Evolutionary conservation across 2,797 vertebrate genomes (phyloP).

Genomic region (Alcedo atthis): DNA sequence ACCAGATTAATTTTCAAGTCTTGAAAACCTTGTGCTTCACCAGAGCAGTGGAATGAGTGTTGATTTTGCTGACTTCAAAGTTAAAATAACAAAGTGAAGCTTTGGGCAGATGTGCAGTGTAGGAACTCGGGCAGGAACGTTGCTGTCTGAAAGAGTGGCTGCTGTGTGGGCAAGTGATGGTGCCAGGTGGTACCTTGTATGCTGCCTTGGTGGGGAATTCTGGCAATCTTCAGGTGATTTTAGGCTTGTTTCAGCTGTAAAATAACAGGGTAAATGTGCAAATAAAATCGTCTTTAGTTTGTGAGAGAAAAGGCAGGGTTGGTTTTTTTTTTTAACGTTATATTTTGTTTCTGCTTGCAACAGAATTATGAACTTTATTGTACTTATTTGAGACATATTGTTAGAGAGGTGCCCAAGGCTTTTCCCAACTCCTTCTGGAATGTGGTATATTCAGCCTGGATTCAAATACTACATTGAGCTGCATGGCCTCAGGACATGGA

Average conservation of each 20-base stretch:
- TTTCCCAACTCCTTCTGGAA: background rate
- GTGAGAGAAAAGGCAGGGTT: background rate
- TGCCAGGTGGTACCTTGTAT: background rate
- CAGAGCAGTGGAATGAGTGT: background rate
- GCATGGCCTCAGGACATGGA: background rate
- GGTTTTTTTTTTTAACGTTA: background rate
- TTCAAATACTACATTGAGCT: background rate
- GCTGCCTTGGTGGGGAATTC: background rate
- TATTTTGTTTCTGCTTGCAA: background rate
- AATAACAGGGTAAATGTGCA: background rate
- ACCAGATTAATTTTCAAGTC: background rate
- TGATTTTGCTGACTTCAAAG: background rate
- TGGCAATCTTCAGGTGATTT: fast-evolving
- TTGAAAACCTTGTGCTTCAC: background rate
- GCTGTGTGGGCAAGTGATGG: no score
- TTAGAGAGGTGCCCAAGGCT: background rate
- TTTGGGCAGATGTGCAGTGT: background rate
- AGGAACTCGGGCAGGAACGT: background rate
- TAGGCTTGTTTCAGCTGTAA: background rate
- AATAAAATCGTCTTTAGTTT: background rate
- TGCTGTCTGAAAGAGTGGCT: background rate
- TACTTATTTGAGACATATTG: background rate
- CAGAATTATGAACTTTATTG: background rate
- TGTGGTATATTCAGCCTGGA: background rate
- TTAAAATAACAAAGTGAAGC: background rate